A percentile compares a stretch with the other conserved stretches of the same genome.
Conservation (phyloP, 2,888 invertebrate species). For the Netelia melanura region DNA sequence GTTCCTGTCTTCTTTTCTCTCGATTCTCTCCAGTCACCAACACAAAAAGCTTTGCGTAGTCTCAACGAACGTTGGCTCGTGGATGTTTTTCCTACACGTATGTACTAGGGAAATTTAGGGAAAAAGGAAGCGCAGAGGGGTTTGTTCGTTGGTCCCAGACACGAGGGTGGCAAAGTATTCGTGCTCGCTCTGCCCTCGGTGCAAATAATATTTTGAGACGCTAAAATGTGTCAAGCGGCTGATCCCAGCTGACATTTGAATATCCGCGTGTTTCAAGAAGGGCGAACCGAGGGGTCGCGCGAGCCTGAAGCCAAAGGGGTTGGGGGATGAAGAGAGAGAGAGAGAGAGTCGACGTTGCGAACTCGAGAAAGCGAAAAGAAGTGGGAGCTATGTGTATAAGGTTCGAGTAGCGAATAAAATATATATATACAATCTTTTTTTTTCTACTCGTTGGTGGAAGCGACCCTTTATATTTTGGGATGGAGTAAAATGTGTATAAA, state of each 20-base stretch:
- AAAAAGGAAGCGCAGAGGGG: conserved; percentile 14
- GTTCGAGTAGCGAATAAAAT: neutral
- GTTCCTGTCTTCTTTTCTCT: conserved; percentile 38
- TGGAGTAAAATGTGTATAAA: conserved; percentile 49
- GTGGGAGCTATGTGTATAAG: conserved; percentile 2
- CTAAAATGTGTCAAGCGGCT: conserved; percentile 84
- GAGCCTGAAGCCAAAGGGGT: conserved; percentile 16
- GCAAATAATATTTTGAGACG: conserved; percentile 84
- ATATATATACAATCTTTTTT: conserved; percentile 11
- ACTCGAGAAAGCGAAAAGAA: conserved; percentile 48
- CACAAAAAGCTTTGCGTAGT: conserved; percentile 59
- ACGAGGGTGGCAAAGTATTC: conserved; percentile 64
- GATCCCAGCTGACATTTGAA: conserved; percentile 84
- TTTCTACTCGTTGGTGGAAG: conserved; percentile 1
- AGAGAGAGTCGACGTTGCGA: conserved; percentile 47
- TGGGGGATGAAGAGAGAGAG: conserved; percentile 15
- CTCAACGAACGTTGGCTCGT: conserved; percentile 25
- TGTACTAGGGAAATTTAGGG: conserved; percentile 31
- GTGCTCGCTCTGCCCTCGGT: conserved; percentile 60
- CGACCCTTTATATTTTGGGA: conserved; percentile 31
- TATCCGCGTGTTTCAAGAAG: conserved; percentile 74
- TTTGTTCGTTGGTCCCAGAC: conserved; percentile 62
- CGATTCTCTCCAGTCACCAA: conserved; percentile 29
- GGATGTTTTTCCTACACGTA: conserved; percentile 24
- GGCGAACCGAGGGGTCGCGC: conserved; percentile 44